Evolutionary conservation across 1,140 invertebrate genomes (phyloP).

Genomic region (Drosophila ogumai): DNA sequence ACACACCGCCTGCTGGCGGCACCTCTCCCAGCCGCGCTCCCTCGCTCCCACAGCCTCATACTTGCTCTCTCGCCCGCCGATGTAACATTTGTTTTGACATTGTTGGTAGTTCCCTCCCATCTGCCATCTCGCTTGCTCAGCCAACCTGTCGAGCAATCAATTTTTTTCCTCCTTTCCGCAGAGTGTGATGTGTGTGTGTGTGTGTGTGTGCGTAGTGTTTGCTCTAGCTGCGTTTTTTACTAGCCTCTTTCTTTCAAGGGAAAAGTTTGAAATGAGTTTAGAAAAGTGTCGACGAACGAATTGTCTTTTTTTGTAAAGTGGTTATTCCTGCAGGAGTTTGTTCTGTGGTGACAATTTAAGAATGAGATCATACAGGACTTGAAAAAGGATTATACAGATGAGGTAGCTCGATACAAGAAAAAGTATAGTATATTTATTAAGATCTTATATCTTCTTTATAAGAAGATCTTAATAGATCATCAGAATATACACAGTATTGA

Average conservation of each 20-base stretch:
- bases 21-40: neutral
- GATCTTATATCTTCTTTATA: too few relatives aligned
- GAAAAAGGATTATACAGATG: too few relatives aligned
- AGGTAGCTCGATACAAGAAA: neutral
- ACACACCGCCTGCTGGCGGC: slow-evolving; percentile 28
- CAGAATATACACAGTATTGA: too few relatives aligned
- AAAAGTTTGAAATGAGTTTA: slow-evolving; percentile 55
- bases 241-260: slow-evolving; percentile 12
- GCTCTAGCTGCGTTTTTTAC: slow-evolving; percentile 49
- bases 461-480: too few relatives aligned
- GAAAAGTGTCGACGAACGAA: slow-evolving; percentile 36
- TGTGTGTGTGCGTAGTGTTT: slow-evolving; percentile 28
- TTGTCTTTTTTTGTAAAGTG: neutral
- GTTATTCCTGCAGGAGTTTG: neutral
- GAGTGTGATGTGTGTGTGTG: neutral
- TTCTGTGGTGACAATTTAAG: neutral
- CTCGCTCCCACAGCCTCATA: neutral
- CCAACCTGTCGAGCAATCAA: slow-evolving; percentile 40
- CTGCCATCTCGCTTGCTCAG: slow-evolving; percentile 14
- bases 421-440: neutral
- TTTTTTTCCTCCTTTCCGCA: slow-evolving; percentile 18
- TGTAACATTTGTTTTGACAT: slow-evolving; percentile 56
- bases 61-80: slow-evolving; percentile 3
- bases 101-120: slow-evolving; percentile 30
- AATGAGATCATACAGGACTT: neutral